A percentile compares a stretch with the other conserved stretches of the same genome.
Conservation (phyloP, 1,140 invertebrate species). For the Dinothrombium tinctorium region DNA sequence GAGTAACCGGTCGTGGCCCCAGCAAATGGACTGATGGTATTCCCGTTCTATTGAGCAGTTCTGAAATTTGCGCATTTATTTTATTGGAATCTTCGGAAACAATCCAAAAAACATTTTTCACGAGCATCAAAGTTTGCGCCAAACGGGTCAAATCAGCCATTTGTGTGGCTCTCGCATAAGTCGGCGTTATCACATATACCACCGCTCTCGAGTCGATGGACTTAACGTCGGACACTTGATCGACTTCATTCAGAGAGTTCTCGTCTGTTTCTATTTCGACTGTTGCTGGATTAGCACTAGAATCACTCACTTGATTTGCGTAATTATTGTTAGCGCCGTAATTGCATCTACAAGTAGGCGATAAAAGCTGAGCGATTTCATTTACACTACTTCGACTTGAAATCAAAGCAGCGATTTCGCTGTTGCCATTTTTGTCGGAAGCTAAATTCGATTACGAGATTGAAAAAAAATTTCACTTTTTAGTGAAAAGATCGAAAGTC, state of each 20-base stretch:
- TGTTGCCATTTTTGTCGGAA: too few relatives aligned
- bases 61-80: conserved; percentile 32
- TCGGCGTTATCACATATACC: conserved; percentile 65
- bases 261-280: neutral
- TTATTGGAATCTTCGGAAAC: conserved; percentile 55
- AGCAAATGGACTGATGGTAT: conserved; percentile 44
- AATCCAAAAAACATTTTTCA: conserved; percentile 65
- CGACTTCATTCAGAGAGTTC: too few relatives aligned
- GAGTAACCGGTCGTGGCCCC: conserved; percentile 45
- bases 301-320: neutral
- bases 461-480: too few relatives aligned
- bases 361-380: too few relatives aligned
- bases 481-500: too few relatives aligned
- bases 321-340: neutral
- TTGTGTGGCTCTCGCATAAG: conserved; percentile 64
- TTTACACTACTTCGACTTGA: too few relatives aligned
- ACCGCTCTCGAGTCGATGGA: conserved; percentile 13
- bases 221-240: too few relatives aligned
- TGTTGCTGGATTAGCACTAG: too few relatives aligned
- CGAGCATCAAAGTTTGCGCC: conserved; percentile 64
- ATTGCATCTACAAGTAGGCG: too few relatives aligned
- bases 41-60: conserved; percentile 36
- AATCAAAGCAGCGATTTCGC: too few relatives aligned
- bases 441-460: too few relatives aligned
- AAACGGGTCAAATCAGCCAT: conserved; percentile 68